Conservation (phyloP, 2,888 invertebrate species). For the Schizotus pectinicornis region DNA sequence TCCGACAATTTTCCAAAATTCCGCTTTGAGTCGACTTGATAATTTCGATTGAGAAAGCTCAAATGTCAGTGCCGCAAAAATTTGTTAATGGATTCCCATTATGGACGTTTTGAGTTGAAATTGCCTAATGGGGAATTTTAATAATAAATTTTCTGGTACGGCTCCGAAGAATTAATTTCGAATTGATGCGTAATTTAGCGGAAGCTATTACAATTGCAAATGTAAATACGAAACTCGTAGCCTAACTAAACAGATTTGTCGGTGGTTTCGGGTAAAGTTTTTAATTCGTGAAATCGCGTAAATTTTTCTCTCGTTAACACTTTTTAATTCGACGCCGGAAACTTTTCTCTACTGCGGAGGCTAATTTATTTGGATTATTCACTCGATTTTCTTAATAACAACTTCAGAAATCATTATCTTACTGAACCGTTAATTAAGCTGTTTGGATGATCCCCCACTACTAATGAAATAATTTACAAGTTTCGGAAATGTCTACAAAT, state of each 20-base stretch:
- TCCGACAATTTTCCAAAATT: constrained; percentile 14
- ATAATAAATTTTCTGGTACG: no score
- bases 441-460: no score
- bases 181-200: no score
- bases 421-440: constrained; percentile 2
- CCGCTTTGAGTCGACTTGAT: constrained; percentile 4
- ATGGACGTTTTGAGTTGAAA: no score
- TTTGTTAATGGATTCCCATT: no score
- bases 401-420: constrained; percentile 15
- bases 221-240: no score
- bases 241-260: no score
- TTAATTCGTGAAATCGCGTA: constrained; percentile 31
- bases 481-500: no score
- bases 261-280: constrained; percentile 7
- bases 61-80: not conserved
- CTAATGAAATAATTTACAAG: no score
- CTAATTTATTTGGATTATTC: constrained; percentile 29
- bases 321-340: constrained; percentile 43
- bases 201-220: no score
- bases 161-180: no score
- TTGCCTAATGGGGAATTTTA: no score
- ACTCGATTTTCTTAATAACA: constrained; percentile 19
- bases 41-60: not conserved
- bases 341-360: constrained; percentile 33
- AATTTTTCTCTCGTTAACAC: constrained; percentile 45